These are phyloP conservation scores for Microcebus tavaratra DNA, from an alignment of 2,113 vertebrate genomes.

Conservation along the genomic window DNA sequence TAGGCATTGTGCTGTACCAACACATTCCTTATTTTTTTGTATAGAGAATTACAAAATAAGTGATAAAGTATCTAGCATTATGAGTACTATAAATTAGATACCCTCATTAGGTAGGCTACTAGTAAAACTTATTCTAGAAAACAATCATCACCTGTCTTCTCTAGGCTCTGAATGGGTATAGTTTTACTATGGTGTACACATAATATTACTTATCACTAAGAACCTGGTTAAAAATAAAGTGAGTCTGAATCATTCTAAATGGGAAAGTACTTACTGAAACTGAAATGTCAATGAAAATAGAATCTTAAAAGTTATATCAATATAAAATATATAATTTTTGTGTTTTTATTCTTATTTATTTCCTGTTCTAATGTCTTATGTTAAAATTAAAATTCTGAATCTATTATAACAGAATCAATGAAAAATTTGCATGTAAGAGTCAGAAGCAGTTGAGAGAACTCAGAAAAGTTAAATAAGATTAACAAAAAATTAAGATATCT, in stretches of 20 bases:
- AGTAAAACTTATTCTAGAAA: neutral
- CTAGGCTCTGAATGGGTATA: neutral
- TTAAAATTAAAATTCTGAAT: slow-evolving; percentile 22
- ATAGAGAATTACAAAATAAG: neutral
- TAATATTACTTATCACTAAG: neutral
- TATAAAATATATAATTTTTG: neutral
- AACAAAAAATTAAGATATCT: neutral
- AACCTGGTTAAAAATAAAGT: neutral
- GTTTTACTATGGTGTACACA: neutral
- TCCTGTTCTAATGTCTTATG: neutral
- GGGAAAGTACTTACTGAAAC: neutral
- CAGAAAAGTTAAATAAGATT: neutral
- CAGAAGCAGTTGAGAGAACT: neutral
- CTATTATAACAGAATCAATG: neutral
- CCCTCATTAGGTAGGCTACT: neutral
- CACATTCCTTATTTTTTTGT: neutral
- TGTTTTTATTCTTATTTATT: neutral
- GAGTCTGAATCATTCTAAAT: neutral
- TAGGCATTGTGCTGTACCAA: neutral
- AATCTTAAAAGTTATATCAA: neutral
- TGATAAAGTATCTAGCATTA: neutral
- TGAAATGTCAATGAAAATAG: neutral
- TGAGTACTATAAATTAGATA: neutral
- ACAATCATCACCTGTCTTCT: neutral
- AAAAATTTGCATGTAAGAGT: neutral